phyloP scores from a whole-genome alignment of 2,888 invertebrate genomes.

The Lasioglossum oenotherae region DNA sequence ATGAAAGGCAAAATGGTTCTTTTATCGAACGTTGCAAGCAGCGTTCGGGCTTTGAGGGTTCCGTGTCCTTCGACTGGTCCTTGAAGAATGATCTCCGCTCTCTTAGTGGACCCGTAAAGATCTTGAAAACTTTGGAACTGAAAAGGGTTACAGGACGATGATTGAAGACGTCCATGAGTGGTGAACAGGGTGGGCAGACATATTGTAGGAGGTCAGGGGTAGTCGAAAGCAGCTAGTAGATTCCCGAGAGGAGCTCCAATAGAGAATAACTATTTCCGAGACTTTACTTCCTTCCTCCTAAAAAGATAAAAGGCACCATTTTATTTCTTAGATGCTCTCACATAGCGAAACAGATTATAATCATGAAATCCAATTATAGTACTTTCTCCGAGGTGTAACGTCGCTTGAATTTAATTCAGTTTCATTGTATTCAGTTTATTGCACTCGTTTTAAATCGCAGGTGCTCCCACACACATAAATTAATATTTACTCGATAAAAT shows the following conservation, averaged over 20 bases:
- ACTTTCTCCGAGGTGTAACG: neutral
- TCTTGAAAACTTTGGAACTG: neutral
- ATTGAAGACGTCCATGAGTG: constrained; percentile 1
- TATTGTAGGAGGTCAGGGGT: constrained; percentile 11
- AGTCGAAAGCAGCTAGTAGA: neutral
- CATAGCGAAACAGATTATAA: neutral
- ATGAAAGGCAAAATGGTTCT: neutral
- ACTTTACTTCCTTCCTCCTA: neutral
- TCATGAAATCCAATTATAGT: neutral
- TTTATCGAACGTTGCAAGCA: neutral
- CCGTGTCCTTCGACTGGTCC: neutral
- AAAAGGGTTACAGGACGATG: constrained; percentile 6
- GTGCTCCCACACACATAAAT: too few species aligned
- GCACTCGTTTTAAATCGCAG: neutral
- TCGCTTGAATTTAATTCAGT: neutral
- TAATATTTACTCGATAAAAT: too few species aligned
- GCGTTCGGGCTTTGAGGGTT: neutral
- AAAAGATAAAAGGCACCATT: neutral
- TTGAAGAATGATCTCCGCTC: neutral
- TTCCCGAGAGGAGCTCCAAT: neutral
- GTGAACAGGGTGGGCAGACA: neutral
- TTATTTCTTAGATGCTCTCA: neutral
- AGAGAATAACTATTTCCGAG: neutral
- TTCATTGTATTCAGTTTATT: neutral
- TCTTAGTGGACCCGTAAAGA: neutral